Conservation (phyloP, 2,797 vertebrate species). For the Sebastes umbrosus region DNA sequence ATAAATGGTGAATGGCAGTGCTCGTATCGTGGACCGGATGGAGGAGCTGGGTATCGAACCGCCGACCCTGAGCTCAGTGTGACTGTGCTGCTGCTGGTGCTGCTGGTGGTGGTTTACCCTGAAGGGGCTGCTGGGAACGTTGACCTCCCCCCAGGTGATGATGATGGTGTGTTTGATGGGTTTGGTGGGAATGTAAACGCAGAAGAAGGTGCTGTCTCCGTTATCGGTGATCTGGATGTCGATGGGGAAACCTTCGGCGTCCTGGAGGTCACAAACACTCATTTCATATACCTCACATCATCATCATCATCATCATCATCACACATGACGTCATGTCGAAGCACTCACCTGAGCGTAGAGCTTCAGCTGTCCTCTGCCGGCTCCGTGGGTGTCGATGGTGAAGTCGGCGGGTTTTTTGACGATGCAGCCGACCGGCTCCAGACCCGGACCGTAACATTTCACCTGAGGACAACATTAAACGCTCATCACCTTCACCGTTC, state of each 20-base stretch:
- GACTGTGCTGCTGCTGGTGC: too few relatives aligned
- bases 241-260: conserved; percentile 91
- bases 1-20: too few relatives aligned
- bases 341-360: conserved; percentile 90
- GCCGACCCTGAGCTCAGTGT: background rate
- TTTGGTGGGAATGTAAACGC: conserved; percentile 91
- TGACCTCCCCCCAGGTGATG: conserved; percentile 92
- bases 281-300: background rate
- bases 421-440: conserved; percentile 89
- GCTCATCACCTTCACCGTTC: rapidly evolving
- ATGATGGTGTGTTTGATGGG: conserved; percentile 96
- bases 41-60: too few relatives aligned
- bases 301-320: background rate
- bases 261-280: conserved; percentile 72
- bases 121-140: conserved; percentile 92
- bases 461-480: conserved; percentile 72
- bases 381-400: conserved; percentile 87
- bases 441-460: conserved; percentile 88
- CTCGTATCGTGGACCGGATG: too few relatives aligned
- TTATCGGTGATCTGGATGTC: conserved; percentile 92
- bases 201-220: conserved; percentile 88
- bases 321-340: background rate
- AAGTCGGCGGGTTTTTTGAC: conserved; percentile 92
- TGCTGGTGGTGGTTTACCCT: conserved; percentile 75
- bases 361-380: conserved; percentile 89